Percentiles rank a stretch among this genome's conserved stretches.
These are phyloP conservation scores for Chaenocephalus aceratus DNA, from an alignment of 2,113 vertebrate species.

Conservation along the genomic window DNA sequence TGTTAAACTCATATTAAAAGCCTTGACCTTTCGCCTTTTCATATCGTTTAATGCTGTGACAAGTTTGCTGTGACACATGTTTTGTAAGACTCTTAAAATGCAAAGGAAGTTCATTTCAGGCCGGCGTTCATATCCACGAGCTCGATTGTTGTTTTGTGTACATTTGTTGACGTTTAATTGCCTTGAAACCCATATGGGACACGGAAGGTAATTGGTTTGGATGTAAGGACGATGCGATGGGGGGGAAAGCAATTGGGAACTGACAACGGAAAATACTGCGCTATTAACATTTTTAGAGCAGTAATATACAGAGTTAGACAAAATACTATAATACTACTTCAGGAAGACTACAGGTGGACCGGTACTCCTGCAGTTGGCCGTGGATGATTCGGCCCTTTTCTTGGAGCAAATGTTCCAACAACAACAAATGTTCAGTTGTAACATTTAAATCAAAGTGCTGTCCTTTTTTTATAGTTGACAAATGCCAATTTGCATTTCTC, in stretches of 20 bases:
- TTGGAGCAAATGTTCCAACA: not conserved
- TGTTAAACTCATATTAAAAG: conserved; percentile 28
- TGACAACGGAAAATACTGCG: conserved; percentile 55
- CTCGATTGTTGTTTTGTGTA: conserved; percentile 65
- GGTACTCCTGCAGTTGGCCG: conserved; percentile 16
- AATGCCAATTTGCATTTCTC: conserved; percentile 43
- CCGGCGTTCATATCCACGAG: conserved; percentile 52
- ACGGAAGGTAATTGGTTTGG: conserved; percentile 60
- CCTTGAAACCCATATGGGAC: conserved; percentile 60
- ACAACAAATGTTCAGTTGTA: conserved; percentile 19
- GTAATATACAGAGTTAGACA: conserved; percentile 30
- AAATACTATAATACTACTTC: conserved; percentile 42
- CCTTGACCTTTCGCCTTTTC: conserved; percentile 49
- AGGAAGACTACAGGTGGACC: conserved; percentile 45
- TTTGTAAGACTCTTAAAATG: conserved; percentile 40
- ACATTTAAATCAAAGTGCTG: conserved; percentile 39
- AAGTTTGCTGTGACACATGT: conserved; percentile 34
- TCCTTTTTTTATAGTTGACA: conserved; percentile 24
- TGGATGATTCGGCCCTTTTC: conserved; percentile 25
- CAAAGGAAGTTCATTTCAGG: conserved; percentile 40
- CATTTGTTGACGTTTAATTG: conserved; percentile 64
- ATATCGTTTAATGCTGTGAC: conserved; percentile 31
- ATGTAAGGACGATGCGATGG: conserved; percentile 41
- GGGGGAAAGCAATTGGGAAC: conserved; percentile 32
- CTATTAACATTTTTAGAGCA: conserved; percentile 44